phyloP scores from a whole-genome alignment of 2,888 invertebrate genomes.

The Eilema griseolum region DNA sequence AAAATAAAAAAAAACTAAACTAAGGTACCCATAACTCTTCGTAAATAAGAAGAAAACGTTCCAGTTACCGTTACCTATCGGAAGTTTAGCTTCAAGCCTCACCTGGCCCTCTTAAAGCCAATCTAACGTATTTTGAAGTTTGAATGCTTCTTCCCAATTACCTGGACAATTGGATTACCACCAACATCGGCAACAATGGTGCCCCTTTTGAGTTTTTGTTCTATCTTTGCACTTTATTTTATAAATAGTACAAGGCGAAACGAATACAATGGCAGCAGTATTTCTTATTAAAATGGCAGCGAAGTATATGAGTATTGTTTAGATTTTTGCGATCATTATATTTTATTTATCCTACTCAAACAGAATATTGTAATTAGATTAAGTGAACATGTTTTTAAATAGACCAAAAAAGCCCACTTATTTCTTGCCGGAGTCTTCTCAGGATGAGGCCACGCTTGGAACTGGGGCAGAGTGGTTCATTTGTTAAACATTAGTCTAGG shows the following conservation, averaged over 20 bases:
- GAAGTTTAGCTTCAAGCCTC: slow-evolving; percentile 7
- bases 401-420: no score
- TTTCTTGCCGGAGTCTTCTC: no score
- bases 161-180: slow-evolving; percentile 26
- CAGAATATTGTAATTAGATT: no score
- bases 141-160: slow-evolving; percentile 45
- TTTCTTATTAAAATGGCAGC: background rate
- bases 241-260: background rate
- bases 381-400: no score
- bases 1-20: background rate
- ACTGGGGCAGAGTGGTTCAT: no score
- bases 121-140: slow-evolving; percentile 40
- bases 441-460: no score
- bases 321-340: background rate
- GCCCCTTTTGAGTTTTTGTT: slow-evolving; percentile 17
- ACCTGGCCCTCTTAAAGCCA: slow-evolving; percentile 3
- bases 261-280: slow-evolving; percentile 11
- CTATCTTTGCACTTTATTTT: slow-evolving; percentile 21
- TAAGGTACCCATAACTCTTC: background rate
- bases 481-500: no score
- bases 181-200: slow-evolving; percentile 24
- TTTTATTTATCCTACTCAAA: background rate
- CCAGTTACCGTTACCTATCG: slow-evolving; percentile 9
- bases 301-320: background rate
- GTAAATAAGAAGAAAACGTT: background rate